phyloP scores from a whole-genome alignment of 2,888 invertebrate species.

The Bruchidius siliquastri region DNA sequence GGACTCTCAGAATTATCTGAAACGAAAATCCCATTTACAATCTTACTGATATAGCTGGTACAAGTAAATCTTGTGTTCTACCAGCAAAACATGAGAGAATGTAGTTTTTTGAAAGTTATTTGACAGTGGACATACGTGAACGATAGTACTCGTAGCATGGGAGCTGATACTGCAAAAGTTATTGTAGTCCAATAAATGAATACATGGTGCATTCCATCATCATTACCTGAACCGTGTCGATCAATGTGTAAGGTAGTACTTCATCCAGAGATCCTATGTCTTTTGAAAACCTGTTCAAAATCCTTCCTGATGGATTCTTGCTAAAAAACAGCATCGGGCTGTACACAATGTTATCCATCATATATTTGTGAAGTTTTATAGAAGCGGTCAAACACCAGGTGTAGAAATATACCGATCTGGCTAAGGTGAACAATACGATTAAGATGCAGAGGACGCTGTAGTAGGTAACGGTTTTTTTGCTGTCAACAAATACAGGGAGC shows the following conservation, averaged over 20 bases:
- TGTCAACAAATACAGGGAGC: slow-evolving; percentile 6
- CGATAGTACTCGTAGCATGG: too few species aligned
- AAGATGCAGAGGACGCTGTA: slow-evolving; percentile 8
- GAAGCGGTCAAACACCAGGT: slow-evolving; percentile 53
- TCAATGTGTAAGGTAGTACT: slow-evolving; percentile 48
- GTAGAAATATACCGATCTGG: slow-evolving; percentile 53
- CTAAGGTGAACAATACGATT: slow-evolving; percentile 37
- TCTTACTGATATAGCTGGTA: too few species aligned
- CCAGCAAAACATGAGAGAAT: too few species aligned
- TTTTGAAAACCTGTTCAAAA: slow-evolving; percentile 69
- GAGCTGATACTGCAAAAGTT: too few species aligned
- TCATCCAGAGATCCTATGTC: slow-evolving; percentile 62
- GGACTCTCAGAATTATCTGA: slow-evolving; percentile 58
- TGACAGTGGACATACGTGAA: too few species aligned
- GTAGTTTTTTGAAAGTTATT: too few species aligned
- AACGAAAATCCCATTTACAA: slow-evolving; percentile 36
- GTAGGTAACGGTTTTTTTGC: slow-evolving; percentile 6
- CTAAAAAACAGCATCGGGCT: slow-evolving; percentile 68
- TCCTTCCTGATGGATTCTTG: slow-evolving; percentile 59
- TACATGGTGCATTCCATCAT: too few species aligned
- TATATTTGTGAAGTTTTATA: slow-evolving; percentile 53
- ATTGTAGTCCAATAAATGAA: too few species aligned
- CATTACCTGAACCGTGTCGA: slow-evolving; percentile 49
- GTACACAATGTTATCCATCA: slow-evolving; percentile 54
- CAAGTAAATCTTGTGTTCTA: too few species aligned